Conservation (phyloP, 2,113 vertebrate species). For the Aphyosemion australe region DNA sequence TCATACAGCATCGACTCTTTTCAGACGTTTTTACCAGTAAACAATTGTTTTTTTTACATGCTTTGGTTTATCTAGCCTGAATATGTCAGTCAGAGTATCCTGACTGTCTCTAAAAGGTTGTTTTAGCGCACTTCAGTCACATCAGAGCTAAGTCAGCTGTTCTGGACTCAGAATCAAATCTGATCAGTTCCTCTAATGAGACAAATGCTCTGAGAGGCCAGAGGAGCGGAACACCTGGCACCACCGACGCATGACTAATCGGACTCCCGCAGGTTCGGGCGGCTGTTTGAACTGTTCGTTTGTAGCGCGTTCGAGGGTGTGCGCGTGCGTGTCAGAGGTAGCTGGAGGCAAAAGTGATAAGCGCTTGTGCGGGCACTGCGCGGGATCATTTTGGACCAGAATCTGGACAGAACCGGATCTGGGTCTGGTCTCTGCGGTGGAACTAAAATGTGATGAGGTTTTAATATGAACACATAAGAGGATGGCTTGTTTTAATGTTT, state of each 20-base stretch:
- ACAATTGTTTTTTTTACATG: too few relatives aligned
- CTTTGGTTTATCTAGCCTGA: slow-evolving; percentile 3
- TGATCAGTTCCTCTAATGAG: slow-evolving; percentile 21
- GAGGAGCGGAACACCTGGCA: too few relatives aligned
- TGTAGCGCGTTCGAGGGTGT: background rate
- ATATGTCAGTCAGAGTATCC: background rate
- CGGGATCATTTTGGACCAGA: slow-evolving; percentile 18
- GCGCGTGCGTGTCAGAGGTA: background rate
- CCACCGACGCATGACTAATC: slow-evolving; percentile 46
- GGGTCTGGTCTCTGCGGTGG: background rate
- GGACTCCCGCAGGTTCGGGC: background rate
- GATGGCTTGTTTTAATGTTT: background rate
- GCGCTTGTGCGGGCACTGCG: slow-evolving; percentile 28
- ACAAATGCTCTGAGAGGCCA: too few relatives aligned
- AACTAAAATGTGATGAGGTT: background rate
- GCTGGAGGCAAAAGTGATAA: slow-evolving; percentile 17
- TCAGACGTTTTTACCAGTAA: background rate
- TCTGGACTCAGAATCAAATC: too few relatives aligned
- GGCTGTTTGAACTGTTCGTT: background rate
- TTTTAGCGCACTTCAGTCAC: background rate
- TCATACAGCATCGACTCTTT: too few relatives aligned
- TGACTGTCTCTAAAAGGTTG: slow-evolving; percentile 2
- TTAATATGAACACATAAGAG: too few relatives aligned
- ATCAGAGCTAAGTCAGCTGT: too few relatives aligned
- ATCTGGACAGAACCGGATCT: background rate